These are phyloP conservation scores for Cebidichthys violaceus DNA, from an alignment of 2,113 vertebrate genomes.

Conservation along the genomic window DNA sequence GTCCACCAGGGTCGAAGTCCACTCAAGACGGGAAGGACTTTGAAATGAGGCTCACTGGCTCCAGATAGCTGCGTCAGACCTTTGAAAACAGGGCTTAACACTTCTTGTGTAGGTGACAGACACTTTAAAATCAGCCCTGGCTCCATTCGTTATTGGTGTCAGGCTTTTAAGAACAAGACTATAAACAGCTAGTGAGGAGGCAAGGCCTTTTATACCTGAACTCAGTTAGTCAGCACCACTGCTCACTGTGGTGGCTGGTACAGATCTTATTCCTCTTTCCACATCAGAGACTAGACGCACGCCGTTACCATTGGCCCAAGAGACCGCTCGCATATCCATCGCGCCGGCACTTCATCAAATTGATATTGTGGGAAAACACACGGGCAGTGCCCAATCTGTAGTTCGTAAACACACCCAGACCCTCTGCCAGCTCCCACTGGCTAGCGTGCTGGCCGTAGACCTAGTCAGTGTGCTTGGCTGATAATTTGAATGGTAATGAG, in stretches of 20 bases:
- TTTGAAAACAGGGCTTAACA: conserved; percentile 52
- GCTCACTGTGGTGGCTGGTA: conserved; percentile 31
- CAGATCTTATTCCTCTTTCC: conserved; percentile 49
- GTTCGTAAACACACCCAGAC: conserved; percentile 61
- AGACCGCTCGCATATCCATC: conserved; percentile 52
- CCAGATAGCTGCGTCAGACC: conserved; percentile 31
- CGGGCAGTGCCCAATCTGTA: conserved; percentile 59
- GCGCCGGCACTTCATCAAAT: conserved; percentile 73
- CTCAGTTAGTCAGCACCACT: conserved; percentile 54
- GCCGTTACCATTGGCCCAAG: conserved; percentile 59
- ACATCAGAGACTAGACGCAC: conserved; percentile 61
- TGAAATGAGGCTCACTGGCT: conserved; percentile 42
- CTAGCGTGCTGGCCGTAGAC: conserved; percentile 54
- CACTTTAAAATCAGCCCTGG: conserved; percentile 59
- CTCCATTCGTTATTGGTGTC: conserved; percentile 60
- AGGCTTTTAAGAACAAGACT: conserved; percentile 60
- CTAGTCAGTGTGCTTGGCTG: conserved; percentile 58
- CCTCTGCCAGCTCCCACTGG: conserved; percentile 60
- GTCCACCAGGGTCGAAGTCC: conserved; percentile 66
- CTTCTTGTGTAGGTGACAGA: conserved; percentile 57
- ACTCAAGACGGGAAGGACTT: conserved; percentile 40
- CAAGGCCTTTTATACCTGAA: conserved; percentile 62
- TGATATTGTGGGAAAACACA: conserved; percentile 75
- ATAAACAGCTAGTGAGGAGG: conserved; percentile 49
- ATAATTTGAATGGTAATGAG: conserved; percentile 72